phyloP scores from a whole-genome alignment of 1,140 invertebrate species.

The Coptotermes formosanus region DNA sequence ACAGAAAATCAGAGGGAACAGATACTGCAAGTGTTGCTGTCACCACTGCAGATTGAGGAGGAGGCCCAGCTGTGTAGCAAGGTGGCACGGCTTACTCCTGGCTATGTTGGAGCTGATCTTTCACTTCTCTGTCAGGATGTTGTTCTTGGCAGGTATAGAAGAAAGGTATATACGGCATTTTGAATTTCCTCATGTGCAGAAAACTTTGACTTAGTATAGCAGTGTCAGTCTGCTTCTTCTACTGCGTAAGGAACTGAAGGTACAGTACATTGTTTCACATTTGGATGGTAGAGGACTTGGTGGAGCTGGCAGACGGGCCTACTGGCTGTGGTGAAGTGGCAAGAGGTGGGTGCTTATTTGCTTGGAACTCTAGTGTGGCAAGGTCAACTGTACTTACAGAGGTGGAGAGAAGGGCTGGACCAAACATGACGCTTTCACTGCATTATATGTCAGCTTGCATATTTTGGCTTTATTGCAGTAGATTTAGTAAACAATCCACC shows the following conservation, averaged over 20 bases:
- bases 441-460: too few relatives aligned
- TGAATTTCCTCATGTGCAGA: neutral
- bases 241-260: neutral
- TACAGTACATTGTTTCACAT: too few relatives aligned
- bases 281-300: too few relatives aligned
- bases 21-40: slow-evolving; percentile 42
- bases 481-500: too few relatives aligned
- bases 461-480: too few relatives aligned
- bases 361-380: too few relatives aligned
- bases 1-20: slow-evolving; percentile 61
- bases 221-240: neutral
- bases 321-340: too few relatives aligned
- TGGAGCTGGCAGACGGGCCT: too few relatives aligned
- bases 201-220: slow-evolving; percentile 13
- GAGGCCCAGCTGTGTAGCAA: slow-evolving; percentile 36
- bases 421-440: too few relatives aligned
- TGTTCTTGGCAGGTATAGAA: slow-evolving; percentile 30
- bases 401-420: too few relatives aligned
- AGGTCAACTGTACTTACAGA: too few relatives aligned
- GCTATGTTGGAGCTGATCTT: slow-evolving; percentile 54
- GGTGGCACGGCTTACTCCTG: slow-evolving; percentile 49
- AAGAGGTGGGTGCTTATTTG: too few relatives aligned
- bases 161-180: slow-evolving; percentile 29
- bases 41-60: slow-evolving; percentile 31
- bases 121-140: slow-evolving; percentile 47